Percentiles rank a stretch among this genome's conserved stretches.
Conservation (phyloP, 2,797 vertebrate genomes). For the Premnoplex brunnescens region DNA sequence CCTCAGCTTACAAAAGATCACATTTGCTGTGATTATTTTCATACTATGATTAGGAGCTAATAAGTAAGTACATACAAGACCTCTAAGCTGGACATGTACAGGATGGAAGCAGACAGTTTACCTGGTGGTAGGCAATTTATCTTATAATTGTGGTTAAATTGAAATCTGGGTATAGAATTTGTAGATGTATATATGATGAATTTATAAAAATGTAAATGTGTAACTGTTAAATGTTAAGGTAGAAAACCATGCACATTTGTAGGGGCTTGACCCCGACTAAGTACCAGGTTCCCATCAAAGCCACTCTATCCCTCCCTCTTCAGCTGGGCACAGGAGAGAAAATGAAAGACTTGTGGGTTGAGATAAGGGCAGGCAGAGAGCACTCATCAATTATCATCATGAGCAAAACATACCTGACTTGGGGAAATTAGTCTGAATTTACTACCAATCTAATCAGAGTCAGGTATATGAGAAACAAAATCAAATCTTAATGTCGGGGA, state of each 20-base stretch:
- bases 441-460: neutral
- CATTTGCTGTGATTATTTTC: neutral
- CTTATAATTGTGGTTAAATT: neutral
- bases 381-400: neutral
- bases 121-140: neutral
- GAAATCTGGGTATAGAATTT: neutral
- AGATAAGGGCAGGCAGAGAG: neutral
- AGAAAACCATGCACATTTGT: neutral
- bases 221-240: neutral
- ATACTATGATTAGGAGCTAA: neutral
- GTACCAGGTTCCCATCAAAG: neutral
- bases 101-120: neutral
- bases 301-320: neutral
- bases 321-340: neutral
- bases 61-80: accelerated
- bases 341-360: accelerated
- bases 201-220: neutral
- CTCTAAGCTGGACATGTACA: neutral
- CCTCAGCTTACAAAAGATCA: neutral
- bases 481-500: too few relatives aligned
- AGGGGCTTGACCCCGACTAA: neutral
- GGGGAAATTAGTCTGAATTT: neutral
- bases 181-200: neutral
- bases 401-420: neutral
- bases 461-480: neutral